These are phyloP conservation scores for Bos indicus DNA, from an alignment of 2,113 vertebrate genomes.

Conservation along the genomic window DNA sequence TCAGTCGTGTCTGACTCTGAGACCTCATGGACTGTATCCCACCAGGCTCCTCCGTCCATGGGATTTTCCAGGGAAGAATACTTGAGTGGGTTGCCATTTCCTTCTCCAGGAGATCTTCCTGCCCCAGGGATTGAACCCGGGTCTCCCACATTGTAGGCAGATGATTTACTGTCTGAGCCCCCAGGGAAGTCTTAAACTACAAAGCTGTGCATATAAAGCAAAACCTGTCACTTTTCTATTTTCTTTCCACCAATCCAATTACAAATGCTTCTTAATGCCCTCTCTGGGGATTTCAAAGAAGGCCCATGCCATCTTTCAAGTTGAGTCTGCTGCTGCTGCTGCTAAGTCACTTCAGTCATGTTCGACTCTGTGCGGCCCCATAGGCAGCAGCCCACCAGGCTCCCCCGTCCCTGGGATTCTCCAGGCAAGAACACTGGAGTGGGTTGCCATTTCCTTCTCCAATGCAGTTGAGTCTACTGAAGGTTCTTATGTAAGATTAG, in stretches of 20 bases:
- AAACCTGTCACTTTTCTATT: neutral
- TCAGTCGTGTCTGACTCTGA: rapidly evolving
- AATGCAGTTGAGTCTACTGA: neutral
- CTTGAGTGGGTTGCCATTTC: neutral
- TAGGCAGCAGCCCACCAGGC: too few species aligned
- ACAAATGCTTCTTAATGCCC: neutral
- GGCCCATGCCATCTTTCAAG: neutral
- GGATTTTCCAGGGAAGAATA: neutral
- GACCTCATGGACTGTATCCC: neutral
- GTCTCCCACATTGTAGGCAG: neutral
- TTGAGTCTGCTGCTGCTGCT: neutral
- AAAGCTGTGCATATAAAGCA: neutral
- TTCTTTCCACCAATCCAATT: neutral
- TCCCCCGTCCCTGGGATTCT: too few species aligned
- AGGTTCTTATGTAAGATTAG: neutral
- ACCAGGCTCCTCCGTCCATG: rapidly evolving
- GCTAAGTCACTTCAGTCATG: too few species aligned
- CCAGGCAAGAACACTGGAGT: too few species aligned
- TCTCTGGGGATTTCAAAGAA: neutral
- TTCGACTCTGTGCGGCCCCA: too few species aligned
- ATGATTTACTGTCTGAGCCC: rapidly evolving
- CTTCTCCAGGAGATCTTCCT: neutral
- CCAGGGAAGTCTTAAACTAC: neutral
- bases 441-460: too few species aligned
- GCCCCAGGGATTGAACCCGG: rapidly evolving